A percentile compares a stretch with the other conserved stretches of the same genome.
Evolutionary conservation across 1,140 invertebrate species (phyloP).

Genomic region (Lanistes nyassanus): DNA sequence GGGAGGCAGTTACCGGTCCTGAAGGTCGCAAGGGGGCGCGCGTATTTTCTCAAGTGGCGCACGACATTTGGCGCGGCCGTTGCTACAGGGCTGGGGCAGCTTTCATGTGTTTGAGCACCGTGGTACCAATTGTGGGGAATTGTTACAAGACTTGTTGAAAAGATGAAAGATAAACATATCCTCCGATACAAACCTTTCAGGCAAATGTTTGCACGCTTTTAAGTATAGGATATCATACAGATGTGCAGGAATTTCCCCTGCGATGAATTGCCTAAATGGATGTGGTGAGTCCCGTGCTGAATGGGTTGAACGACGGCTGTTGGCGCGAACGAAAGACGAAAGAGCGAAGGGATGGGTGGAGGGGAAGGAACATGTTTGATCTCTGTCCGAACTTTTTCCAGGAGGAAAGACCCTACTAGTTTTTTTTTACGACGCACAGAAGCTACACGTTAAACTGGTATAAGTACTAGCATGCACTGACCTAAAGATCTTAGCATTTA

Average conservation of each 20-base stretch:
- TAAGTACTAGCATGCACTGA: too few species aligned
- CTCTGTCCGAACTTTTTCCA: too few species aligned
- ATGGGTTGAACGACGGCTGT: too few species aligned
- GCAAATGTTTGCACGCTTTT: constrained; percentile 24
- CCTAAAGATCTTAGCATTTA: too few species aligned
- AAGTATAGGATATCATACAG: constrained; percentile 25
- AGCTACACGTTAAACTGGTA: too few species aligned
- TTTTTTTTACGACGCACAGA: too few species aligned
- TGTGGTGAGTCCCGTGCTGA: neutral
- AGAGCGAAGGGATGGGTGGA: too few species aligned
- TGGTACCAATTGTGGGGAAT: constrained; percentile 6
- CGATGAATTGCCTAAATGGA: constrained; percentile 18
- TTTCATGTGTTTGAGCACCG: constrained; percentile 1
- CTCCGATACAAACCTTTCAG: constrained; percentile 10
- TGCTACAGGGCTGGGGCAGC: neutral
- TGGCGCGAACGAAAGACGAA: too few species aligned
- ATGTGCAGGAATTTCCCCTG: constrained; percentile 10
- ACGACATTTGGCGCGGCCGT: constrained; percentile 12
- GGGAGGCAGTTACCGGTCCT: constrained; percentile 14
- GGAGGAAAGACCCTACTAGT: too few species aligned
- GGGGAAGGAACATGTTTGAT: too few species aligned
- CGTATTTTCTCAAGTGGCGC: constrained; percentile 20
- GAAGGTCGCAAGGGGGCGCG: constrained; percentile 24
- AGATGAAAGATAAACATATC: constrained; percentile 25
- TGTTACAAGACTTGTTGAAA: constrained; percentile 16